Evolutionary conservation across 2,797 vertebrate genomes (phyloP), one percentile per base, ranked within the genome.

Genomic region (Alauda arvensis): DNA sequence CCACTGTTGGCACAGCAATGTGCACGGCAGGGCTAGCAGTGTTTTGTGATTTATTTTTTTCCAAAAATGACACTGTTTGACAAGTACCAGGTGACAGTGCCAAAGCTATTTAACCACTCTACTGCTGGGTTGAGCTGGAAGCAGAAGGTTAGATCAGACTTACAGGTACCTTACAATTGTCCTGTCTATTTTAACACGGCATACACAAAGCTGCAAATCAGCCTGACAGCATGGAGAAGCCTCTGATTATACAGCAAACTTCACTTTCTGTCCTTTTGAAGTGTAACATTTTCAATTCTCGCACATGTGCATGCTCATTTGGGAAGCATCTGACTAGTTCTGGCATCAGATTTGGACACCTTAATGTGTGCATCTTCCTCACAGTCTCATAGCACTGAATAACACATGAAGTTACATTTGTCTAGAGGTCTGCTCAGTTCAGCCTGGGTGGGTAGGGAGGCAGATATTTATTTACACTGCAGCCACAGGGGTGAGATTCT

Each of bases 321-420:
- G 84, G 84, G 84, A 94, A 93, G 88, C 84, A 92, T 94, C 92
- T 93, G 92, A 93, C 83, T 94, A 85, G 91, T 75, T 92, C 84
- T 94, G 88, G 84, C 91, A 92, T 87, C 88, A 76, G 60, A 93
- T 92, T 89, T 89, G 83, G 79, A 88, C 86, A 94, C 92, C 92
- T 95, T 94, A 86, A 78, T 63, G 70, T 57, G 63, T 90, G 80
- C 79, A 83, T 89, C 93, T 90, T 89, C 83, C 80, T 83, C 74
- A 14, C 90, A 92, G 87, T 61, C 83, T 93, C 81, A 51, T 75
- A 85, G 62, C 88, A 80, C 93, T 92, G 93, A 94, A 91, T 94
- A 93, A 92, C 90, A 70, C 86, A 89, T 69, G 90, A 93, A 90
- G 62, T 71, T 88, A 77, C 65, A 29, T 89, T 95, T 92, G 74